Base-by-base conservation (phyloP, 2,797 vertebrate species). In the Sparus aurata region DNA sequence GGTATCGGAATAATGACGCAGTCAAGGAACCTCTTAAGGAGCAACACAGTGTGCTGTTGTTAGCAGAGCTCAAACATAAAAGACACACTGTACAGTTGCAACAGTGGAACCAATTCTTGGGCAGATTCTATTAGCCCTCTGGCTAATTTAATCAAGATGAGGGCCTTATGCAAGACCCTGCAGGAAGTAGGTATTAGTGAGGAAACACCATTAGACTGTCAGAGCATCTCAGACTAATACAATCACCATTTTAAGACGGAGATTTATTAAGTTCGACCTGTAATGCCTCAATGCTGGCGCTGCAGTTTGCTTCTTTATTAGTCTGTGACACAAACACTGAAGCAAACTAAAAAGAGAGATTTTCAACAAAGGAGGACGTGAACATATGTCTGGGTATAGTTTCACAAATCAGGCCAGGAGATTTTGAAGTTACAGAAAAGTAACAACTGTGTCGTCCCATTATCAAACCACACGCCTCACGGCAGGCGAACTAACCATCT, bases 121-220 rank as follows among this genome's bases (percentile, higher is more conserved):
- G 73, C 47, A 83, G 87, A 92, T 92, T 87, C 79, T 86, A 92
- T 92, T 94, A 93, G 86, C 77, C 87, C 75, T 80, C n/a, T 8
- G 17, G 80, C 89, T 93, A 93, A 95, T 93, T 87, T 49, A 90
- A 95, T 94, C 85, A 88, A 71, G 79, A 77, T 87, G 78, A 89
- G 83, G 87, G 77, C 69, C 86, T 89, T 90, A 79, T 69, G 87
- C 74, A 89, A 88, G 88, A 84, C 57, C 82, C 83, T 65, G 79
- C 75, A 92, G 90, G 92, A 94, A 92, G 92, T 82, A 76, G 84
- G 88, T 90, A 91, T 90, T 92, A 86, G 81, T 79, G 85, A 80
- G 89, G 88, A 91, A 92, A 91, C 87, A 60, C 88, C 84, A 90
- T 92, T 87, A 90, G 75, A 85, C 74, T 58, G 78, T 83, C 79